Evolutionary conservation across 2,888 invertebrate species (phyloP).

Genomic region (Pimpla rufipes): DNA sequence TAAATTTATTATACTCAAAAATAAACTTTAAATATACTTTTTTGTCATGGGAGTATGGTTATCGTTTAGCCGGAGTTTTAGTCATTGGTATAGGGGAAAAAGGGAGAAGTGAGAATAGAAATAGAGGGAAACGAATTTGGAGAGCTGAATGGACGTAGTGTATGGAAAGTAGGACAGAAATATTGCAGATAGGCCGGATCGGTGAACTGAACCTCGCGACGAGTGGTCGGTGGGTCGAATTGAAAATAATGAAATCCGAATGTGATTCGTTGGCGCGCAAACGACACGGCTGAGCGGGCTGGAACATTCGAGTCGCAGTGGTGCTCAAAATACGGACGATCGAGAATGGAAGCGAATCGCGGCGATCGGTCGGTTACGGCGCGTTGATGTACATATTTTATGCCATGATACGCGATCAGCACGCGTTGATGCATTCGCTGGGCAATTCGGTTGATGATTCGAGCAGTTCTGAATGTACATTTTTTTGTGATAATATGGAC

Average conservation of each 20-base stretch:
- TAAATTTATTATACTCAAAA: too few species aligned
- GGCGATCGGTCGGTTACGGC: not conserved
- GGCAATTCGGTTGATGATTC: too few species aligned
- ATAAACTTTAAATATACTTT: too few species aligned
- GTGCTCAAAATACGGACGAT: slow-evolving; percentile 60
- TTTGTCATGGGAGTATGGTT: too few species aligned
- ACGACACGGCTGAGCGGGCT: slow-evolving; percentile 61
- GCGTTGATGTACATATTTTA: not conserved
- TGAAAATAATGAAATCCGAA: slow-evolving; percentile 70
- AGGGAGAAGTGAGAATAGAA: too few species aligned
- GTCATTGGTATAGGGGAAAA: not conserved
- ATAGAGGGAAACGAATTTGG: not conserved
- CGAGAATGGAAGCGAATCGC: slow-evolving; percentile 22
- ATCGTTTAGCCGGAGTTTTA: not conserved
- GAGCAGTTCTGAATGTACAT: too few species aligned
- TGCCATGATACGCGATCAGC: not conserved
- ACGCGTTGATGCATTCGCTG: not conserved
- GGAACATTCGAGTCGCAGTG: slow-evolving; percentile 64
- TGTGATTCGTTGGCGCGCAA: slow-evolving; percentile 61
- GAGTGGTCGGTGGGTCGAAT: slow-evolving; percentile 58
- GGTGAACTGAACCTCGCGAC: slow-evolving; percentile 52
- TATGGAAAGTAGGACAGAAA: slow-evolving; percentile 39
- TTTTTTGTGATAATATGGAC: too few species aligned
- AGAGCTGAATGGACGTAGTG: not conserved
- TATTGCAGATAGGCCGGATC: slow-evolving; percentile 15